These are phyloP conservation scores for Sinotaia quadrata DNA, from an alignment of 2,888 invertebrate species.

Conservation along the genomic window DNA sequence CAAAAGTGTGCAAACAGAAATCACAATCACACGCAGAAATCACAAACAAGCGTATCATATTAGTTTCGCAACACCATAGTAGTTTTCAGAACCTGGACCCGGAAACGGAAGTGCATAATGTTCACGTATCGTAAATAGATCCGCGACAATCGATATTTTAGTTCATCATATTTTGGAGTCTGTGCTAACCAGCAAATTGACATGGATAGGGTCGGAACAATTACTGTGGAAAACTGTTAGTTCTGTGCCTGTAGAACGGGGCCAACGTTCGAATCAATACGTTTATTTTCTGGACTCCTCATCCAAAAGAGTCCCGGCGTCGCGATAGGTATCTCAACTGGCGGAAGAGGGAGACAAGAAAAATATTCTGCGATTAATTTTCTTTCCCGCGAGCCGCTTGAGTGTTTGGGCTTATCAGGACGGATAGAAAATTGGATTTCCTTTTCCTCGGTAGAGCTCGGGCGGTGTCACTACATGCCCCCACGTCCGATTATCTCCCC, in stretches of 20 bases:
- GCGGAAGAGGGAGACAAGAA: conserved; percentile 43
- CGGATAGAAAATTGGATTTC: conserved; percentile 66
- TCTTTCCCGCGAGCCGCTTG: conserved; percentile 51
- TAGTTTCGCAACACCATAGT: no score
- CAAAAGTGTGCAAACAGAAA: no score
- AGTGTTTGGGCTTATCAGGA: conserved; percentile 52
- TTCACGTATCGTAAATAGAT: no score
- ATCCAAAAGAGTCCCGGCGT: conserved; percentile 28
- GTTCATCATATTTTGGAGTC: no score
- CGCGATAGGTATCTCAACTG: conserved; percentile 35
- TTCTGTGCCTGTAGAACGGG: conserved; percentile 6
- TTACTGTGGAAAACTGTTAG: conserved; percentile 52
- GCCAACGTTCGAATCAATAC: conserved; percentile 33
- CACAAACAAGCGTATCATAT: no score
- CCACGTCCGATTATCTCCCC: conserved; percentile 24
- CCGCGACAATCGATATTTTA: no score
- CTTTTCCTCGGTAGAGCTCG: conserved; percentile 37
- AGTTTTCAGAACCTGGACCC: no score
- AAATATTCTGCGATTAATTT: conserved; percentile 53
- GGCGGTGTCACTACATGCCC: conserved; percentile 34
- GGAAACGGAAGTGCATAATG: no score
- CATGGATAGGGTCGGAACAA: conserved; percentile 33
- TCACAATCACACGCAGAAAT: no score
- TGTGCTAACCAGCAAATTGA: conserved; percentile 43
- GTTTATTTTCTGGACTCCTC: conserved; percentile 28